Percentiles rank a stretch among this genome's conserved stretches.
Conservation (phyloP, 2,888 invertebrate genomes). For the Tricholauxania praeusta region DNA sequence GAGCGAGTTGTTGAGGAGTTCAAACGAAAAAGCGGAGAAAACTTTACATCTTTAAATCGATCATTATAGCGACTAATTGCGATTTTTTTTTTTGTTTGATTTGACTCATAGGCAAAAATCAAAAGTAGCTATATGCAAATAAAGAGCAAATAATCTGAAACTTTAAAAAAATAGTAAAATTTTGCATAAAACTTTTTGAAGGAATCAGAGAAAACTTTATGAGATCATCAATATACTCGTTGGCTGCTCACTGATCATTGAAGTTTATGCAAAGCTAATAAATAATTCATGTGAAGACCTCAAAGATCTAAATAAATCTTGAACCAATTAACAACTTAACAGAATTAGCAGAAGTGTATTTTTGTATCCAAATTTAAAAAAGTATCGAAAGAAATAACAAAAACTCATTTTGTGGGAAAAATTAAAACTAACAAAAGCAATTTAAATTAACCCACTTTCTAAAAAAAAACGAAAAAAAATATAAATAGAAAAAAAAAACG, state of each 20-base stretch:
- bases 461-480: conserved; percentile 21
- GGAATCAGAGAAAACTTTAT: background rate
- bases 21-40: conserved; percentile 38
- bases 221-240: conserved; percentile 14
- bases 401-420: background rate
- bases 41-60: background rate
- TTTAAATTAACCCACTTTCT: conserved; percentile 38
- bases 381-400: background rate
- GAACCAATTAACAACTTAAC: background rate
- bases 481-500: background rate
- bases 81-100: background rate
- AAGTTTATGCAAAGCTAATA: conserved; percentile 19
- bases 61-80: no score
- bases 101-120: background rate
- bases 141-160: conserved; percentile 4
- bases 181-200: conserved; percentile 16
- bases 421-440: conserved; percentile 1
- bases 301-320: background rate
- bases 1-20: conserved; percentile 47
- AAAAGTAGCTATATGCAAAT: conserved; percentile 7
- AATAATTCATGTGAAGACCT: conserved; percentile 7
- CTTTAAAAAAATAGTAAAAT: no score
- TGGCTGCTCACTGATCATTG: conserved; percentile 33
- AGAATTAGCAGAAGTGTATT: background rate
- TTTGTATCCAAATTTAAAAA: background rate